Percentiles rank a stretch among this genome's conserved stretches.
phyloP scores from a whole-genome alignment of 2,113 vertebrate species.

The Ophthalmolycus amberensis region DNA sequence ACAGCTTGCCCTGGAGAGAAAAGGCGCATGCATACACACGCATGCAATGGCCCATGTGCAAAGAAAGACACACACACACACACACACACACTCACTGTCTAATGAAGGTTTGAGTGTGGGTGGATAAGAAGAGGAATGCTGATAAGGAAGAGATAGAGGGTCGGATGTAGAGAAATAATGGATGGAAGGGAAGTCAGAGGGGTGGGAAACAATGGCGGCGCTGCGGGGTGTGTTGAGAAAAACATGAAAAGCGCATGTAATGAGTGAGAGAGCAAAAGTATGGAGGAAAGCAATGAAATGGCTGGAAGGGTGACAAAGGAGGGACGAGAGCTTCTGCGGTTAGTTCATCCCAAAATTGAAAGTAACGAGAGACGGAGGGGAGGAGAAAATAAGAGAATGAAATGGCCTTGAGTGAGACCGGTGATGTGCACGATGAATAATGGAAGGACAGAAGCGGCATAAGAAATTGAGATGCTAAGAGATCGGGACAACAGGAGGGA shows the following conservation, averaged over 20 bases:
- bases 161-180: constrained; percentile 53
- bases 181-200: constrained; percentile 42
- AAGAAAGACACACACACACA: constrained; percentile 21
- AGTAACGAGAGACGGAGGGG: constrained; percentile 43
- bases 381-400: constrained; percentile 32
- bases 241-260: constrained; percentile 59
- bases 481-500: constrained; percentile 35
- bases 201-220: constrained; percentile 31
- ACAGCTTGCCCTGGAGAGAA: constrained; percentile 46
- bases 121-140: constrained; percentile 48
- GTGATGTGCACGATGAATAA: constrained; percentile 64
- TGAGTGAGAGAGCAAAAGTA: constrained; percentile 30
- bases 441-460: constrained; percentile 50
- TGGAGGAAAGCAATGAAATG: constrained; percentile 26
- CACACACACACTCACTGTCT: constrained; percentile 1
- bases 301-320: constrained; percentile 27
- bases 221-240: constrained; percentile 15
- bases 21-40: constrained; percentile 13
- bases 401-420: constrained; percentile 51
- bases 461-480: constrained; percentile 53
- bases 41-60: constrained; percentile 5
- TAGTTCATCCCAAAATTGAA: constrained; percentile 52
- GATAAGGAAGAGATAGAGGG: constrained; percentile 29
- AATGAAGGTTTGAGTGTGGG: constrained; percentile 57
- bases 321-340: constrained; percentile 7